phyloP scores from a whole-genome alignment of 2,888 invertebrate species.

The Acanthosepion pharaonis region DNA sequence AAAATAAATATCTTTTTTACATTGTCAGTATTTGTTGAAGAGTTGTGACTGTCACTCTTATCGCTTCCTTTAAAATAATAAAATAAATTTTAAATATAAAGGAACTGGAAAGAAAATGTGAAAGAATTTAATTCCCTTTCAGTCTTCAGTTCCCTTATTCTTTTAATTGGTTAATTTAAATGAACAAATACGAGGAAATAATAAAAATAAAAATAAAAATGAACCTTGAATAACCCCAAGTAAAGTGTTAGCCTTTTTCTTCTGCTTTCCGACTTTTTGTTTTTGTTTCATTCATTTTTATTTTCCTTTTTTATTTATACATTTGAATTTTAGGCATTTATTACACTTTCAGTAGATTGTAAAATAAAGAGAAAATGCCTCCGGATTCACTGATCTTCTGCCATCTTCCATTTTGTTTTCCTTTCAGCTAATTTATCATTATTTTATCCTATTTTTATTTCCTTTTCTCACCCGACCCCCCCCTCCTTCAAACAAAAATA shows the following conservation, averaged over 20 bases:
- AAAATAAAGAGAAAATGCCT: neutral
- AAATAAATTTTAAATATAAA: neutral
- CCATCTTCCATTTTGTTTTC: neutral
- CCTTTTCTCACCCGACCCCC: neutral
- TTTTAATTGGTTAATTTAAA: constrained; percentile 10
- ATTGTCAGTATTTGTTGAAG: neutral
- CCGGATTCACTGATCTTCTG: neutral
- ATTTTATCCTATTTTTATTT: neutral
- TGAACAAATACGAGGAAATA: neutral
- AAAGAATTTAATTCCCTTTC: neutral
- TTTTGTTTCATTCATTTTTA: neutral
- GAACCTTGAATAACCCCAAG: neutral
- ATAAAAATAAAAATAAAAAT: neutral
- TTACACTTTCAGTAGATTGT: neutral
- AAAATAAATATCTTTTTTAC: neutral
- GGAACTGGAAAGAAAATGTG: neutral
- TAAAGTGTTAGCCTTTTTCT: neutral
- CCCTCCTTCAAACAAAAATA: neutral
- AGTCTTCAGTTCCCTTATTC: neutral
- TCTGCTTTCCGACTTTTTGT: neutral
- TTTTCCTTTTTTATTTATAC: neutral
- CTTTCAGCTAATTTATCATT: neutral
- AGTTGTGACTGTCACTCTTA: neutral
- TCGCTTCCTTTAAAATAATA: neutral
- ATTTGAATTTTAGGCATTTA: neutral